Base-by-base conservation (phyloP, 2,888 invertebrate species). In the Phymatocera aterrima region DNA sequence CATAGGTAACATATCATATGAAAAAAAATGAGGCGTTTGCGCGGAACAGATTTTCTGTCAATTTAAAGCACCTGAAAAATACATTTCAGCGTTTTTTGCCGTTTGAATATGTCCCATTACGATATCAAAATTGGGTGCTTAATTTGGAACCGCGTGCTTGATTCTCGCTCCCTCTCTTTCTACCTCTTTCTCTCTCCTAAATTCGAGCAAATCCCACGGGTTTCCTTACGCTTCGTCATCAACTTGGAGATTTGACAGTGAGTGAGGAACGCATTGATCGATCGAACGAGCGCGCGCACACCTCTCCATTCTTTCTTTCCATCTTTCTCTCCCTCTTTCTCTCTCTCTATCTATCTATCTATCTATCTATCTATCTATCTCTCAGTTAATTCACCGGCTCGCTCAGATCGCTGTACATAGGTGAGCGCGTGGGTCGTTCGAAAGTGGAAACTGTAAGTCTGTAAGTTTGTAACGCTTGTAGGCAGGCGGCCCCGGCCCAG, bases 371-470 rank as follows among this genome's bases (percentile, higher is more conserved):
- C 54, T 54, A 18, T 79, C 75, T 37, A n/a, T n/a, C n/a, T n/a
- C n/a, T n/a, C n/a, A n/a, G n/a, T n/a, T n/a, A n/a, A n/a, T n/a
- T n/a, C n/a, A n/a, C n/a, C n/a, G 18, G 28, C 60, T 51, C 70
- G 74, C 77, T 64, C 74, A 78, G 48, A 75, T 77, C 31, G 21
- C 40, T 10, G n/a, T n/a, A 68, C 24, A 28, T 68, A n/a, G 40
- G 43, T 46, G n/a, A n/a, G 31, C 72, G 72, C 72, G 72, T 72
- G 72, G 48, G 72, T 34, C 31, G 72, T 72, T 51, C 48, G 10
- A 72, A 34, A 80, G 79, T 81, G 80, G 79, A 80, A 65, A 77
- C 81, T 68, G 80, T n/a, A n/a, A n/a, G n/a, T n/a, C n/a, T n/a
- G n/a, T n/a, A n/a, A n/a, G n/a, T n/a, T n/a, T n/a, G n/a, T n/a